Percentiles rank a stretch among this genome's conserved stretches.
Evolutionary conservation across 2,113 vertebrate genomes (phyloP).

Genomic region (Bothrops jararaca): DNA sequence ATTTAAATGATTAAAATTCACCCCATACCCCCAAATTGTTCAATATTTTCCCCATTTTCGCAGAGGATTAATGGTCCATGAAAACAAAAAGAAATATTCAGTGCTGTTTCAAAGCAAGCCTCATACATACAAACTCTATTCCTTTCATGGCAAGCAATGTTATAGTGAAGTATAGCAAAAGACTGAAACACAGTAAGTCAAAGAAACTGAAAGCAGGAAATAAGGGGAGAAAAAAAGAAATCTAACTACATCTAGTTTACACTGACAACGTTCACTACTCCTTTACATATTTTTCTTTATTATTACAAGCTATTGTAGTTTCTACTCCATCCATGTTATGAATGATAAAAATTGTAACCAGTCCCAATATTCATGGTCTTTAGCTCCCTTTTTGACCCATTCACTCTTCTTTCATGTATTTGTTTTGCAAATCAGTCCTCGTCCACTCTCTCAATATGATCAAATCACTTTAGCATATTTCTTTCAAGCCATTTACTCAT

Average conservation of each 20-base stretch:
- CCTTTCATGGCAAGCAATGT: not conserved
- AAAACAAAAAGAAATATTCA: not conserved
- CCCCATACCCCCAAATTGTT: not conserved
- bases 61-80: not conserved
- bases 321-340: not conserved
- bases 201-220: not conserved
- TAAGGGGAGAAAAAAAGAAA: not conserved
- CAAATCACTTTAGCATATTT: not conserved
- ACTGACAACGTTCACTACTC: not conserved
- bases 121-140: not conserved
- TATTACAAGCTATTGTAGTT: not conserved
- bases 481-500: not conserved
- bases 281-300: not conserved
- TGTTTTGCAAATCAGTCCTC: not conserved
- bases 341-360: not conserved
- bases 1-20: not conserved
- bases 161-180: not conserved
- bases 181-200: not conserved
- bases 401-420: not conserved
- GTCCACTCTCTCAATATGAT: not conserved
- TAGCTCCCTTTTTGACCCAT: not conserved
- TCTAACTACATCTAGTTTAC: not conserved
- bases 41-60: not conserved
- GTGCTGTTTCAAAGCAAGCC: not conserved
- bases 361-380: not conserved